Evolutionary conservation across 2,797 vertebrate species (phyloP).

Genomic region (Pseudocheirus occidentalis): DNA sequence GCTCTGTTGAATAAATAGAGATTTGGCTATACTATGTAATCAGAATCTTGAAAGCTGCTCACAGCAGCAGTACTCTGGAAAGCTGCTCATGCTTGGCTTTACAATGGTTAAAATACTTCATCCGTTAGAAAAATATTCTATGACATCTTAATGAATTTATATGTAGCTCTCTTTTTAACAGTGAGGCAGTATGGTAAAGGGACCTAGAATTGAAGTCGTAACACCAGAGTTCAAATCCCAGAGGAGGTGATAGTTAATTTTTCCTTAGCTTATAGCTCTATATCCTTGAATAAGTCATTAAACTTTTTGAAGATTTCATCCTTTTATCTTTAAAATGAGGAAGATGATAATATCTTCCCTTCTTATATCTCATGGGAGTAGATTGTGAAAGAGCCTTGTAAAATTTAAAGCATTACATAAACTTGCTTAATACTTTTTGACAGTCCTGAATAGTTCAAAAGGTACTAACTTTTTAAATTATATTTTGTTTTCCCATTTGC

Average conservation of each 20-base stretch:
- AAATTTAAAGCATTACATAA: neutral
- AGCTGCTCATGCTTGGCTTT: too few relatives aligned
- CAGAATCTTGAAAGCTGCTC: too few relatives aligned
- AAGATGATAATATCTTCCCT: neutral
- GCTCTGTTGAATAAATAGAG: too few relatives aligned
- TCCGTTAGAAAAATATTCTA: neutral
- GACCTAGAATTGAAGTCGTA: neutral
- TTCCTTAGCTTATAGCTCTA: neutral
- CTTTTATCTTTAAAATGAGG: neutral
- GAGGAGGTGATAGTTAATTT: neutral
- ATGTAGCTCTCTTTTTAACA: neutral
- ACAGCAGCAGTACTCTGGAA: too few relatives aligned
- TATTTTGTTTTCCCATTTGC: neutral
- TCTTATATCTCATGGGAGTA: neutral
- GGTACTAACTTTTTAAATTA: neutral
- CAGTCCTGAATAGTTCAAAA: neutral
- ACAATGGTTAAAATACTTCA: neutral
- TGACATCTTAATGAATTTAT: neutral
- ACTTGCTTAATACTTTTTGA: neutral
- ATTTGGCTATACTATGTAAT: too few relatives aligned
- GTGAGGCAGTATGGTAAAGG: neutral
- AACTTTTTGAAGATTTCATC: neutral
- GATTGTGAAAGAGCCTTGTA: neutral
- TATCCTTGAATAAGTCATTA: neutral
- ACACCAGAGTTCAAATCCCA: neutral